Evolutionary conservation across 2,113 vertebrate genomes (phyloP).

Genomic region (Gymnarchus niloticus): DNA sequence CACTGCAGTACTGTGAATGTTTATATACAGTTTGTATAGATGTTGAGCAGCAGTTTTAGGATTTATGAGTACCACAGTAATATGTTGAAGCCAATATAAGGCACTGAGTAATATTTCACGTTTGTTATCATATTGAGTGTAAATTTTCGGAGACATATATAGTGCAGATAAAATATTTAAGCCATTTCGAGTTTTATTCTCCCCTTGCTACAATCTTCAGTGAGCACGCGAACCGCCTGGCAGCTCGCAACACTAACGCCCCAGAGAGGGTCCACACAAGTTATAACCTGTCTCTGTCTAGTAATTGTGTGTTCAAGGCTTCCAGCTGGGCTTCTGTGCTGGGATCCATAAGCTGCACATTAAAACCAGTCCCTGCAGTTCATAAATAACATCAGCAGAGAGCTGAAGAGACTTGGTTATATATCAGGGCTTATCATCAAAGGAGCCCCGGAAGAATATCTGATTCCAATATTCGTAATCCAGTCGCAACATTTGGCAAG

Average conservation of each 20-base stretch:
- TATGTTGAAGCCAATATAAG: slow-evolving; percentile 58
- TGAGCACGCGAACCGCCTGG: not conserved
- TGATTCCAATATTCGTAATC: slow-evolving; percentile 43
- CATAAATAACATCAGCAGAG: slow-evolving; percentile 37
- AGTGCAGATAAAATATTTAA: slow-evolving; percentile 59
- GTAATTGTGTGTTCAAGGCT: slow-evolving; percentile 41
- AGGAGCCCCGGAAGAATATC: slow-evolving; percentile 42
- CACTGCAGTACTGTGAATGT: slow-evolving; percentile 65
- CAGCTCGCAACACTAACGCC: slow-evolving; percentile 23
- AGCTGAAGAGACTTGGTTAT: slow-evolving; percentile 40
- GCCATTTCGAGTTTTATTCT: slow-evolving; percentile 49
- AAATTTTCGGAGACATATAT: slow-evolving; percentile 59
- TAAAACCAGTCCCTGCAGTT: slow-evolving; percentile 43
- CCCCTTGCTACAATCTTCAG: slow-evolving; percentile 34
- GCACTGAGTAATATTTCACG: slow-evolving; percentile 65
- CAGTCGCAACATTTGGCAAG: slow-evolving; percentile 41
- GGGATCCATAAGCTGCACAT: slow-evolving; percentile 36
- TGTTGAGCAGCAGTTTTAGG: slow-evolving; percentile 49
- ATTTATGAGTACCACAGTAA: slow-evolving; percentile 59
- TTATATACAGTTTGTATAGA: slow-evolving; percentile 60
- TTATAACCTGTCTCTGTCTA: slow-evolving; percentile 32
- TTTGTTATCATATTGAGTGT: slow-evolving; percentile 64
- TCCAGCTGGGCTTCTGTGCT: slow-evolving; percentile 33
- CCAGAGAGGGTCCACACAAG: slow-evolving; percentile 35
- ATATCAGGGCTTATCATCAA: slow-evolving; percentile 25